These are phyloP conservation scores for Lordiphosa mommai DNA, from an alignment of 1,140 invertebrate species.

Conservation along the genomic window DNA sequence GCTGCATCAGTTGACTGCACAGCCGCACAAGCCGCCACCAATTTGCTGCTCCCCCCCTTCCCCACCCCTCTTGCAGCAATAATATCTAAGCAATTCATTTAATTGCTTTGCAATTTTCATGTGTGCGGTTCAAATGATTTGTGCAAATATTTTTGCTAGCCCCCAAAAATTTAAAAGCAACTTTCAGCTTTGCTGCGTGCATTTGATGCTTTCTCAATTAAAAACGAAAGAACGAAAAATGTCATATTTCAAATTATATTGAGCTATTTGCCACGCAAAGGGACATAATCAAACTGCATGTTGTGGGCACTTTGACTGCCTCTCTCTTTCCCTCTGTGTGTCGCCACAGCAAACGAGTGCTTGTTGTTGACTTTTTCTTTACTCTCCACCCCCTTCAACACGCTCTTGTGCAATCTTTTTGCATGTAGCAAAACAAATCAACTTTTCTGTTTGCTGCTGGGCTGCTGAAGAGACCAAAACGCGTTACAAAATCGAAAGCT, in stretches of 20 bases:
- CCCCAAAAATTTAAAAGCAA: constrained; percentile 11
- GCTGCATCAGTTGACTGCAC: constrained; percentile 65
- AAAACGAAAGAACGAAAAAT: neutral
- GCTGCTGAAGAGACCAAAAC: constrained; percentile 21
- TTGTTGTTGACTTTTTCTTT: constrained; percentile 18
- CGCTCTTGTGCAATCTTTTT: constrained; percentile 42
- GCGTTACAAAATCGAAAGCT: constrained; percentile 51
- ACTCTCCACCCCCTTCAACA: neutral
- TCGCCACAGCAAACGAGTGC: constrained; percentile 44
- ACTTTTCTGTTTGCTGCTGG: constrained; percentile 49
- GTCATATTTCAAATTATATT: constrained; percentile 23
- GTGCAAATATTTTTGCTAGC: constrained; percentile 47
- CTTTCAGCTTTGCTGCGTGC: constrained; percentile 14
- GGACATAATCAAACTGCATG: constrained; percentile 32
- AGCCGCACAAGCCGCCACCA: constrained; percentile 44
- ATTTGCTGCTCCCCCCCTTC: constrained; percentile 3
- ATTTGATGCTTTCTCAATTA: constrained; percentile 30
- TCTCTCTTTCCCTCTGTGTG: constrained; percentile 19
- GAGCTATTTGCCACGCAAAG: neutral
- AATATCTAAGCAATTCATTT: constrained; percentile 71
- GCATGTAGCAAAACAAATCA: constrained; percentile 69
- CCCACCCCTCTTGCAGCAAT: constrained; percentile 10
- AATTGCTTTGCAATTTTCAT: constrained; percentile 74
- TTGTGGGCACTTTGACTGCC: constrained; percentile 38
- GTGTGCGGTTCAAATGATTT: constrained; percentile 46